Conservation (phyloP, 2,888 invertebrate genomes). For the Cantharis lateralis region DNA sequence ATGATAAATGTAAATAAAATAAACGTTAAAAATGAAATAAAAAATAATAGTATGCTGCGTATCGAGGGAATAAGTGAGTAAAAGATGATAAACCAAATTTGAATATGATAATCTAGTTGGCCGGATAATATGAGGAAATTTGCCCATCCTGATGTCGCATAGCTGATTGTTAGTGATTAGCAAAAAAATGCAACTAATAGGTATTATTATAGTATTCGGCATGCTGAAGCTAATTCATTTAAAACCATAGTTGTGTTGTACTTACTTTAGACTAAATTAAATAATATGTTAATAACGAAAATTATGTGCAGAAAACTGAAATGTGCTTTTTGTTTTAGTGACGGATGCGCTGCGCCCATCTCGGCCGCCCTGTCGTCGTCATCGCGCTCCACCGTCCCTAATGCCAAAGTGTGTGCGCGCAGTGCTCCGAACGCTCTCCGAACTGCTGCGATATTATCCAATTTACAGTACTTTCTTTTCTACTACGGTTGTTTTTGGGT, state of each 20-base stretch:
- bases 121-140: background rate
- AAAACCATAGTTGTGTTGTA: too few species aligned
- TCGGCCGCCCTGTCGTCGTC: constrained; percentile 33
- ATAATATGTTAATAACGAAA: too few species aligned
- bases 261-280: too few species aligned
- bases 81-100: background rate
- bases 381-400: constrained; percentile 43
- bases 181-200: background rate
- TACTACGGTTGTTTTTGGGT: constrained; percentile 55
- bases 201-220: too few species aligned
- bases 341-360: constrained; percentile 64
- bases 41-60: background rate
- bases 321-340: constrained; percentile 54
- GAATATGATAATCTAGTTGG: background rate
- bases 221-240: too few species aligned
- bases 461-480: constrained; percentile 55
- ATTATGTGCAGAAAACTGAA: background rate
- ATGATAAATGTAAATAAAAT: too few species aligned
- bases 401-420: constrained; percentile 53
- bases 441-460: constrained; percentile 53
- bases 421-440: constrained; percentile 56
- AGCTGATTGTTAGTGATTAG: background rate
- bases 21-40: too few species aligned
- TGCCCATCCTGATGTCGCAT: background rate
- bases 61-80: background rate